Evolutionary conservation across 2,888 invertebrate species (phyloP).

Genomic region (Chrysolina americana): DNA sequence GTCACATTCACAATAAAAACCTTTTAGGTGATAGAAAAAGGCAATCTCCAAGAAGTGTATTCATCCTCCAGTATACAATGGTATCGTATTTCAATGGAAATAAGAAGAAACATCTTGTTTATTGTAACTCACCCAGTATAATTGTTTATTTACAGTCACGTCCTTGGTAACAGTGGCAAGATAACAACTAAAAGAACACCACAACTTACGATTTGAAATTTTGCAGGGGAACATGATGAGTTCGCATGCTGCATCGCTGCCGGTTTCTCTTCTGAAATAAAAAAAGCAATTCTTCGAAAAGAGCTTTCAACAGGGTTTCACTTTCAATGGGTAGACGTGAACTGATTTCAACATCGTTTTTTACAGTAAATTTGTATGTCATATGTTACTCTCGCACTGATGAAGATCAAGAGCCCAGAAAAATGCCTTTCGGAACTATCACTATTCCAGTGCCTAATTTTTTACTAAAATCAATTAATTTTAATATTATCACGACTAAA

Average conservation of each 20-base stretch:
- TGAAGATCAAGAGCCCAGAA: too few species aligned
- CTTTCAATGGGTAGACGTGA: too few species aligned
- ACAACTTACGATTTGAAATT: slow-evolving; percentile 58
- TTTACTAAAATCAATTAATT: too few species aligned
- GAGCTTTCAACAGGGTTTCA: too few species aligned
- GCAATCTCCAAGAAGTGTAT: background rate
- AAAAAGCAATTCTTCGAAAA: slow-evolving; percentile 27
- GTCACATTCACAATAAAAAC: background rate
- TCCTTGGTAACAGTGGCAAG: slow-evolving; percentile 56
- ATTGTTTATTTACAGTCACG: slow-evolving; percentile 47
- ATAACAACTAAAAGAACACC: slow-evolving; percentile 58
- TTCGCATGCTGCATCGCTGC: slow-evolving; percentile 84
- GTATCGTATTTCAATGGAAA: background rate
- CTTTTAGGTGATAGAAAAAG: too few species aligned
- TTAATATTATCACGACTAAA: too few species aligned
- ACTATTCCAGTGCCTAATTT: too few species aligned
- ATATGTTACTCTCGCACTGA: too few species aligned
- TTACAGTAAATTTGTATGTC: too few species aligned
- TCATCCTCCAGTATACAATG: background rate
- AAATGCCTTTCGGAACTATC: too few species aligned
- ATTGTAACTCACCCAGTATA: slow-evolving; percentile 33
- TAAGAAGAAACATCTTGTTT: background rate
- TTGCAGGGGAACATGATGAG: slow-evolving; percentile 64
- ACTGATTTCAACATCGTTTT: too few species aligned
- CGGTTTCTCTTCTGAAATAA: slow-evolving; percentile 78